Conservation (phyloP, 37 sponge, comb jelly and placozoan genomes). For the Halisarca cf. caerulea region DNA sequence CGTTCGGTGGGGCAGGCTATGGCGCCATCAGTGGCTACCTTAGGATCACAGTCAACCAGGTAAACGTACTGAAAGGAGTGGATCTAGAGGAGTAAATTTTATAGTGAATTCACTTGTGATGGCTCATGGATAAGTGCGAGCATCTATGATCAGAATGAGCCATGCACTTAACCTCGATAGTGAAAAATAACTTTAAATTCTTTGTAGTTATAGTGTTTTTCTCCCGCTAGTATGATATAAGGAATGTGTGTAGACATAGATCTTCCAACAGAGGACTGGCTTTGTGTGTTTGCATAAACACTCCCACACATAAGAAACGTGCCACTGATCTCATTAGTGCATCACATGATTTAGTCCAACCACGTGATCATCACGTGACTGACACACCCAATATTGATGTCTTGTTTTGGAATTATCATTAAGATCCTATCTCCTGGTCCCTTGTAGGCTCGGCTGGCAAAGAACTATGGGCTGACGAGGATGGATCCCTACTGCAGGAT, state of each 20-base stretch:
- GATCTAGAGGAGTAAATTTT: no score
- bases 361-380: neutral
- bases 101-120: no score
- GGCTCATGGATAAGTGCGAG: no score
- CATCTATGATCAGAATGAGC: no score
- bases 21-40: conserved; percentile 17
- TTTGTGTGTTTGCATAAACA: no score
- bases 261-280: neutral
- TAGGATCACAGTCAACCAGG: conserved; percentile 32
- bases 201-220: no score
- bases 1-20: neutral
- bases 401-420: neutral
- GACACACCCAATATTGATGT: neutral
- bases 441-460: conserved; percentile 80
- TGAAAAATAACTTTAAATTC: no score
- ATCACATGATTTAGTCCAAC: neutral
- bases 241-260: no score
- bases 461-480: conserved; percentile 90
- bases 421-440: neutral
- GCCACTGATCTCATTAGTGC: neutral
- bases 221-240: no score
- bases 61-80: no score
- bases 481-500: conserved; percentile 99
- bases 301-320: neutral
- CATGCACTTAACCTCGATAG: no score